Conservation (phyloP, 2,797 vertebrate genomes). For the Chrosomus eos region DNA sequence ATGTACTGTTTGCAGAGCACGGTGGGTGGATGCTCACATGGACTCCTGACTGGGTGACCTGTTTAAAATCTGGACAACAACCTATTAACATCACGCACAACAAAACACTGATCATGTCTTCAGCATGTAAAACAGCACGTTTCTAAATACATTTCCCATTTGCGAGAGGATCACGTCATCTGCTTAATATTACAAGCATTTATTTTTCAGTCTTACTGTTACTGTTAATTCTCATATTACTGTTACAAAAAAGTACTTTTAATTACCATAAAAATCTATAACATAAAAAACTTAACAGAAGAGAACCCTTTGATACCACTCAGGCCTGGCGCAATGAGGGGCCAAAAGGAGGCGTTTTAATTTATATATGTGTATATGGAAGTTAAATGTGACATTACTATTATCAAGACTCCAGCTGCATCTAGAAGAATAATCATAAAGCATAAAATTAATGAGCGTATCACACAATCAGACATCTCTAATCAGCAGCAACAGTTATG, state of each 20-base stretch:
- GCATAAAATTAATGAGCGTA: not conserved
- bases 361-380: not conserved
- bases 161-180: not conserved
- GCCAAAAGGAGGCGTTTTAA: not conserved
- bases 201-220: not conserved
- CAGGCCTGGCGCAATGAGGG: not conserved
- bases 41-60: conserved; percentile 21
- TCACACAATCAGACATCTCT: not conserved
- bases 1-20: not conserved
- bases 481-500: not conserved
- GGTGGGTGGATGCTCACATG: not conserved
- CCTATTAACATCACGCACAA: not conserved
- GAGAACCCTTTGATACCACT: not conserved
- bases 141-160: not conserved
- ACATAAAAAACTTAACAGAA: not conserved
- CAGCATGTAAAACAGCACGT: not conserved
- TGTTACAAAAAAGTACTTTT: not conserved
- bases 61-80: not conserved
- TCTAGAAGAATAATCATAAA: not conserved
- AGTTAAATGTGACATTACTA: not conserved
- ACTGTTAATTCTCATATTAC: not conserved
- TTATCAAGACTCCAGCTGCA: not conserved
- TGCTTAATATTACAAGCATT: not conserved
- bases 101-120: conserved; percentile 1
- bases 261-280: not conserved